Conservation (phyloP, 2,888 invertebrate genomes). For the Phyllotreta striolata region DNA sequence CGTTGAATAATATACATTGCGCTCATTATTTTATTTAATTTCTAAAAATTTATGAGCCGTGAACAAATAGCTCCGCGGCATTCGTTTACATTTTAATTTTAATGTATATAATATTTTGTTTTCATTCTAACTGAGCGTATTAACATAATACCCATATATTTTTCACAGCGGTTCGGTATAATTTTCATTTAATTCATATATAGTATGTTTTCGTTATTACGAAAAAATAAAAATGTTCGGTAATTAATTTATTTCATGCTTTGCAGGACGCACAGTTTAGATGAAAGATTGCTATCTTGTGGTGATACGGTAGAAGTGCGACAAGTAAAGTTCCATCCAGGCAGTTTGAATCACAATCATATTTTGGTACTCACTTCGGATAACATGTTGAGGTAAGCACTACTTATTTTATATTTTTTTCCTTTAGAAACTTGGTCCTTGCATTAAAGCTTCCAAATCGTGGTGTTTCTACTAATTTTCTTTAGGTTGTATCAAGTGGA, state of each 20-base stretch:
- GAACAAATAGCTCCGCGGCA: constrained; percentile 26
- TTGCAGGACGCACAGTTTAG: constrained; percentile 76
- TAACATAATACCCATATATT: constrained; percentile 20
- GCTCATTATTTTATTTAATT: constrained; percentile 41
- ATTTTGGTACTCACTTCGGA: constrained; percentile 84
- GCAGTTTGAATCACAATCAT: constrained; percentile 77
- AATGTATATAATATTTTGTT: constrained; percentile 3
- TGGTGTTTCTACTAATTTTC: background rate
- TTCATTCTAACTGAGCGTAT: constrained; percentile 16
- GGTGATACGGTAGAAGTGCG: constrained; percentile 74
- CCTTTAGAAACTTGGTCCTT: too few relatives aligned
- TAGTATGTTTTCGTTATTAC: background rate
- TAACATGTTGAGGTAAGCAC: constrained; percentile 80
- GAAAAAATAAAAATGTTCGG: too few relatives aligned
- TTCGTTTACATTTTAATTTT: constrained; percentile 23
- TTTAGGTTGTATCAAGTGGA: constrained; percentile 56
- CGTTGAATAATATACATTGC: constrained; percentile 17
- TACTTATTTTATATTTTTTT: too few relatives aligned
- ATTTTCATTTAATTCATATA: constrained; percentile 17
- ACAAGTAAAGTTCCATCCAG: constrained; percentile 87
- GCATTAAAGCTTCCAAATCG: background rate
- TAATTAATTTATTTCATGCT: constrained; percentile 10
- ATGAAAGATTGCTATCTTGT: constrained; percentile 75
- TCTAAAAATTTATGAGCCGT: constrained; percentile 38
- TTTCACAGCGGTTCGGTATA: constrained; percentile 18